Conservation (phyloP, 1,140 invertebrate species). For the Drosophila sproati region DNA sequence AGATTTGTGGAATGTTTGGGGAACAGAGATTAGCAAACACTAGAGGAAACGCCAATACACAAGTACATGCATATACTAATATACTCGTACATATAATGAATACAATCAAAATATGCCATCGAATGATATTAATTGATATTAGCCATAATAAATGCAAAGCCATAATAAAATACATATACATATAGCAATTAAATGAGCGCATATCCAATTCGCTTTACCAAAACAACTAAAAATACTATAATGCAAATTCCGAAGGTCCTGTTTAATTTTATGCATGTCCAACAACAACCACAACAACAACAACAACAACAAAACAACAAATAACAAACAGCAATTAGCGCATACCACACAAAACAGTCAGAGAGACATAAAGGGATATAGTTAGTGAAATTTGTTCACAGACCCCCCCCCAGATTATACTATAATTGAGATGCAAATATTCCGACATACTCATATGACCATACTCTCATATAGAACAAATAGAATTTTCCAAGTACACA, state of each 20-base stretch:
- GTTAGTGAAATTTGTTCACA: neutral
- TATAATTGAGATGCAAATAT: neutral
- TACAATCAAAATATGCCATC: constrained; percentile 80
- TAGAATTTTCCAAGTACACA: neutral
- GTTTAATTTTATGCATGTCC: constrained; percentile 29
- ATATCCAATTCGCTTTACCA: constrained; percentile 42
- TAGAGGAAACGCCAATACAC: constrained; percentile 17
- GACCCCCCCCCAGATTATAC: neutral
- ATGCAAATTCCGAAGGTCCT: constrained; percentile 27
- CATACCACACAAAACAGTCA: constrained; percentile 1
- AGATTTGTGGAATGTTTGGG: constrained; percentile 18
- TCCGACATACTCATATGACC: neutral
- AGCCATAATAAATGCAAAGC: constrained; percentile 58
- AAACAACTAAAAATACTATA: constrained; percentile 5
- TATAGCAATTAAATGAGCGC: constrained; percentile 62
- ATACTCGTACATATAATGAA: constrained; percentile 64
- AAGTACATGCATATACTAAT: constrained; percentile 30
- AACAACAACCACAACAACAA: constrained; percentile 13
- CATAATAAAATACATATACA: constrained; percentile 45
- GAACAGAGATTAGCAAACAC: constrained; percentile 13
- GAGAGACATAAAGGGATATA: neutral
- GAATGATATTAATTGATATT: constrained; percentile 83
- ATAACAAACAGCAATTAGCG: constrained; percentile 9
- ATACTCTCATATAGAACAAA: neutral
- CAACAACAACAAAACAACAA: neutral